Conservation (phyloP, 1,140 invertebrate species). For the Drosophila ambigua region DNA sequence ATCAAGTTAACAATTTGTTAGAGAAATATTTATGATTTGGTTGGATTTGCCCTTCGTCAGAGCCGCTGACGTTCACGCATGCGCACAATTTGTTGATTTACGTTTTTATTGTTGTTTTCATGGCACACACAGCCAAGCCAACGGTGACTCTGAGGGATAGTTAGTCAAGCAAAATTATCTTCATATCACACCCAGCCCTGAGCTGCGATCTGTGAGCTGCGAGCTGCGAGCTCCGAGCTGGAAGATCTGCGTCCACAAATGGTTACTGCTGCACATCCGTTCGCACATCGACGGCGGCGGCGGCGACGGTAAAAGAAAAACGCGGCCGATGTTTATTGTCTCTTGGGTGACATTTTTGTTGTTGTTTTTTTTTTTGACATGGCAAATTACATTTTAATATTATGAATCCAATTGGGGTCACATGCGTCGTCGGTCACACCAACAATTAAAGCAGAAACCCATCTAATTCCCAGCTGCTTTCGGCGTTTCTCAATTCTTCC, state of each 20-base stretch:
- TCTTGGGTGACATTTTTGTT: slow-evolving; percentile 59
- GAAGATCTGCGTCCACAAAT: slow-evolving; percentile 25
- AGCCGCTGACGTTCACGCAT: slow-evolving; percentile 60
- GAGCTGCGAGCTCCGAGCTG: too few species aligned
- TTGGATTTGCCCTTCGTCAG: slow-evolving; percentile 37
- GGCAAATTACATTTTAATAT: slow-evolving; percentile 69
- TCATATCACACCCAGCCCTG: slow-evolving; percentile 25
- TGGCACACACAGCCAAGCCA: slow-evolving; percentile 36
- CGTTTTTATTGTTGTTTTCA: slow-evolving; percentile 71
- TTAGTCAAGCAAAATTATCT: slow-evolving; percentile 59
- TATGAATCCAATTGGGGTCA: slow-evolving; percentile 73
- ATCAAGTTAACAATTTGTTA: slow-evolving; percentile 25
- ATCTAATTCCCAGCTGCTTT: slow-evolving; percentile 44
- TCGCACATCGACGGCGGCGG: slow-evolving; percentile 61
- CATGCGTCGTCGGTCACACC: slow-evolving; percentile 74
- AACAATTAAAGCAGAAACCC: slow-evolving; percentile 28
- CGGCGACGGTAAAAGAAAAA: slow-evolving; percentile 16
- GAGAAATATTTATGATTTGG: slow-evolving; percentile 27
- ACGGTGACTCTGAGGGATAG: slow-evolving; percentile 12
- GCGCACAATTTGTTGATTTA: slow-evolving; percentile 67
- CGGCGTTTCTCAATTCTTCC: slow-evolving; percentile 48
- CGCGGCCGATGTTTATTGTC: slow-evolving; percentile 38
- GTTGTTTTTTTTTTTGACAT: slow-evolving; percentile 26
- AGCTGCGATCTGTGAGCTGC: too few species aligned
- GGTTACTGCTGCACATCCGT: slow-evolving; percentile 71